Conservation (phyloP, 2,797 vertebrate species). For the Anguilla megastoma region DNA sequence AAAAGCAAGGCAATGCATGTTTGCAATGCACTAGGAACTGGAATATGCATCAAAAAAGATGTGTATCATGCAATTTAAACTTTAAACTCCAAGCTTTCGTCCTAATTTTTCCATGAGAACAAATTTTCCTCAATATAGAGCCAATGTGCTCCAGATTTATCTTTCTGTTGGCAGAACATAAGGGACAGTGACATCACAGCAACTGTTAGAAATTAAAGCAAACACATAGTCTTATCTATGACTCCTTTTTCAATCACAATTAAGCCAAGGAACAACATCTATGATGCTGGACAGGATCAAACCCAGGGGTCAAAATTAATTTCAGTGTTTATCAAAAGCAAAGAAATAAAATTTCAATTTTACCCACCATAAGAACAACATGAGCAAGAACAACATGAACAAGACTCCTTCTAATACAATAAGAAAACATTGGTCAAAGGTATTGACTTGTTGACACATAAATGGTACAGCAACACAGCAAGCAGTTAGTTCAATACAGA, state of each 20-base stretch:
- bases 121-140: constrained; percentile 33
- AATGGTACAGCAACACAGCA: background rate
- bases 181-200: constrained; percentile 42
- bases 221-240: constrained; percentile 8
- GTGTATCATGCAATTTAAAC: constrained; percentile 4
- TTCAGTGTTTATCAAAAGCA: background rate
- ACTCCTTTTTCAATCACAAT: constrained; percentile 25
- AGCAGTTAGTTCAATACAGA: background rate
- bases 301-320: constrained; percentile 3
- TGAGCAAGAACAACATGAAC: background rate
- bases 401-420: background rate
- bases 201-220: constrained; percentile 26
- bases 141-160: constrained; percentile 34
- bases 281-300: constrained; percentile 17
- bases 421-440: background rate
- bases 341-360: background rate
- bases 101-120: constrained; percentile 45
- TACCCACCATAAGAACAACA: background rate
- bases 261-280: constrained; percentile 11
- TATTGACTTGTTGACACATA: background rate
- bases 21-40: background rate
- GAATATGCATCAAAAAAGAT: background rate
- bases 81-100: constrained; percentile 35
- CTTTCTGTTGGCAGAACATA: constrained; percentile 36
- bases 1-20: background rate